Conservation (phyloP, 2,888 invertebrate genomes). For the Auanema freiburgensis region DNA sequence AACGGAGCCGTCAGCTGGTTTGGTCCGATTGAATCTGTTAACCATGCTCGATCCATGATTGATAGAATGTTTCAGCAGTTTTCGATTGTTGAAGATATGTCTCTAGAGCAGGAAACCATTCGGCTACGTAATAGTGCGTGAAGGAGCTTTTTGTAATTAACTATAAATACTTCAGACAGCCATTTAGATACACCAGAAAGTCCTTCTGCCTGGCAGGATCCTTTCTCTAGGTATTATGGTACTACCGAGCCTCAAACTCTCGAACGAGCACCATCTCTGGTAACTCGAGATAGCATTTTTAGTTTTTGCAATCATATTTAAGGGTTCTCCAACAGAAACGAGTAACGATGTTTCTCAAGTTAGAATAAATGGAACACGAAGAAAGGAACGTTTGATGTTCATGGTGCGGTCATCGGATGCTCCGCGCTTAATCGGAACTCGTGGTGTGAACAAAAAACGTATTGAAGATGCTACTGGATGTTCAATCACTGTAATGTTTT, state of each 20-base stretch:
- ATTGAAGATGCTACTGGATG: conserved; percentile 32
- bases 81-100: not conserved
- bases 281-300: not conserved
- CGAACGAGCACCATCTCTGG: not conserved
- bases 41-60: conserved; percentile 8
- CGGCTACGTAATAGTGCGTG: not conserved
- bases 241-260: not conserved
- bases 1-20: conserved; percentile 18
- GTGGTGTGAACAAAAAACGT: conserved; percentile 33
- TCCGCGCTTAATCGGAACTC: conserved; percentile 36
- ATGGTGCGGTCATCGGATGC: conserved; percentile 29
- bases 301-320: not conserved
- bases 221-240: not conserved
- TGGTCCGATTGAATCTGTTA: conserved; percentile 13
- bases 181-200: no score
- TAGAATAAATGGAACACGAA: not conserved
- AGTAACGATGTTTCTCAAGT: no score
- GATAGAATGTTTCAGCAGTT: conserved; percentile 9
- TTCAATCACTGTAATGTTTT: conserved; percentile 20
- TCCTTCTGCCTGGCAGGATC: not conserved
- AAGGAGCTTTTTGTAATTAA: not conserved
- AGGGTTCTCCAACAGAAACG: no score
- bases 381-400: conserved; percentile 18
- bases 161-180: not conserved
- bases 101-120: conserved; percentile 7